Conservation (phyloP, 2,797 vertebrate genomes). For the Peromyscus attwateri region DNA sequence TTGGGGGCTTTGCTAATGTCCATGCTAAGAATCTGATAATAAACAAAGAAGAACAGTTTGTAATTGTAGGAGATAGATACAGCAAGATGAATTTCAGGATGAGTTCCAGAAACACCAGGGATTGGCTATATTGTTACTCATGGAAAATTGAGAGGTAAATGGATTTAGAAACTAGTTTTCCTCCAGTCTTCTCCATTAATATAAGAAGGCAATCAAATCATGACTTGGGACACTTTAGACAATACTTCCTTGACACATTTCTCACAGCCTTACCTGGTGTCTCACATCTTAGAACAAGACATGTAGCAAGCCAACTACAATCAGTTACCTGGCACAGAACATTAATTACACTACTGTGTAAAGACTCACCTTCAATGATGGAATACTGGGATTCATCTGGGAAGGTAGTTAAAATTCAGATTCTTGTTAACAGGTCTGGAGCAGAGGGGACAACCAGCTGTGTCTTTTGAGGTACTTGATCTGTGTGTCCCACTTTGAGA, state of each 20-base stretch:
- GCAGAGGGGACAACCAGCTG: not conserved
- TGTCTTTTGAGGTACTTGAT: not conserved
- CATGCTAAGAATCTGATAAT: slow-evolving; percentile 4
- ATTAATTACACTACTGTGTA: not conserved
- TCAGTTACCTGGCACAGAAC: not conserved
- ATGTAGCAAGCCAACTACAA: not conserved
- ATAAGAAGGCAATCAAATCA: slow-evolving; percentile 25
- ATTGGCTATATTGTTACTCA: not conserved
- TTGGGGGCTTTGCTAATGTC: not conserved
- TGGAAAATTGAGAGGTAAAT: slow-evolving; percentile 63
- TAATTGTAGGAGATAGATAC: slow-evolving; percentile 29
- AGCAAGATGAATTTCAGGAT: slow-evolving; percentile 42
- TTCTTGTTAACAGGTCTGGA: not conserved
- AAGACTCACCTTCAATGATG: not conserved
- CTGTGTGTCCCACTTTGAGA: not conserved
- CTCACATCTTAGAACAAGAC: not conserved
- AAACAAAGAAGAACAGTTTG: slow-evolving; percentile 4
- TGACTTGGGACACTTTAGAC: not conserved
- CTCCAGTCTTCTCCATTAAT: not conserved
- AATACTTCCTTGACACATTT: slow-evolving; percentile 27
- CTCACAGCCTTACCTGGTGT: not conserved
- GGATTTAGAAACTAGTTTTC: slow-evolving; percentile 48
- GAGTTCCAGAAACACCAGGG: slow-evolving; percentile 28
- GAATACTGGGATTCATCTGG: not conserved
- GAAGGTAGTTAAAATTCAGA: not conserved